Percentiles rank a stretch among this genome's conserved stretches.
Conservation (phyloP, 1,140 invertebrate genomes). For the Ridgeia piscesae region DNA sequence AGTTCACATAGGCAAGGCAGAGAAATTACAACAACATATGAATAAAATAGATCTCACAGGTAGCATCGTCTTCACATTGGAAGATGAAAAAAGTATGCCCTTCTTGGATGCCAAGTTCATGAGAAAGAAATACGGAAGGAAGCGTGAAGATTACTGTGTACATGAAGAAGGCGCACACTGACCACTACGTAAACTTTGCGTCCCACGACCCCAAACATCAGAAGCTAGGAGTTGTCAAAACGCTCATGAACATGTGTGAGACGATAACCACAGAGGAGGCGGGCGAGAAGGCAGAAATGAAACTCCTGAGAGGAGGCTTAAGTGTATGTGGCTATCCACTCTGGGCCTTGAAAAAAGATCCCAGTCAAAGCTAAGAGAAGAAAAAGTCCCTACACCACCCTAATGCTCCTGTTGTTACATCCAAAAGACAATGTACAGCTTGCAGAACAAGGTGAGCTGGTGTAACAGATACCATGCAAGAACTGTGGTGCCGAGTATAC, state of each 20-base stretch:
- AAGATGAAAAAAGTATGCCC: neutral
- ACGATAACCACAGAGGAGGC: neutral
- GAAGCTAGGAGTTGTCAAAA: neutral
- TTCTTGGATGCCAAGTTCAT: neutral
- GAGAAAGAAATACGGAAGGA: neutral
- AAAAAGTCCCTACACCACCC: neutral
- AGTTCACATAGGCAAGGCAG: neutral
- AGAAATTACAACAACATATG: neutral
- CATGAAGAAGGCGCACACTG: neutral
- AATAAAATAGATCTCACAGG: neutral
- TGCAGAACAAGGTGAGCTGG: neutral
- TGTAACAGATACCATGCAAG: neutral
- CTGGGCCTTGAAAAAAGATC: neutral
- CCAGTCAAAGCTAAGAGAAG: neutral
- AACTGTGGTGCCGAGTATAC: neutral
- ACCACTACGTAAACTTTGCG: neutral
- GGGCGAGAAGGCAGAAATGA: neutral
- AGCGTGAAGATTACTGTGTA: neutral
- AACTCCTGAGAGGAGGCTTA: neutral
- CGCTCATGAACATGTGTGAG: neutral
- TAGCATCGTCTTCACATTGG: neutral
- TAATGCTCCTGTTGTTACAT: neutral
- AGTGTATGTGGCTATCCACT: neutral
- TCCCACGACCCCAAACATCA: neutral
- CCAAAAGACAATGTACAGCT: neutral